Conservation (phyloP, 53 echinoderm and acorn worm species). For the Paelopatides confundens region DNA sequence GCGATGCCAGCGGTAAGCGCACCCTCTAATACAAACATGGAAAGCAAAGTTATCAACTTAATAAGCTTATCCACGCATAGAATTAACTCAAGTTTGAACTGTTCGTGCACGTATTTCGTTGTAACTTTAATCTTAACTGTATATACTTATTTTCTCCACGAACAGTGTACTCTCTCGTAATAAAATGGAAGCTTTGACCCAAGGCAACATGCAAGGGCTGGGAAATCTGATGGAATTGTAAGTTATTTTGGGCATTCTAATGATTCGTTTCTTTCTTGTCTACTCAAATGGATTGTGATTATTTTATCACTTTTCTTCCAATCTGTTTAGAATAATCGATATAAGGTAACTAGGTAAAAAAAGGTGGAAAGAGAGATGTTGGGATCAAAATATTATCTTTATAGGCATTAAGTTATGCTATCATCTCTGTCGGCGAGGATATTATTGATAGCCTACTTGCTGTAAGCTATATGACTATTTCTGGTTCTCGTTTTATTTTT, state of each 20-base stretch:
- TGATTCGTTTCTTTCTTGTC: neutral
- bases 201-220: conserved; percentile 54
- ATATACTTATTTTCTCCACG: neutral
- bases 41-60: neutral
- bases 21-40: neutral
- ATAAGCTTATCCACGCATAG: neutral
- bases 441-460: no score
- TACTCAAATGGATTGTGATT: neutral
- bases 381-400: no score
- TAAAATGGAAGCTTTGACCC: conserved; percentile 48
- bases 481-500: no score
- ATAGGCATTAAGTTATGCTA: no score
- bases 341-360: neutral
- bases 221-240: conserved; percentile 44
- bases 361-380: no score
- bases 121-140: neutral
- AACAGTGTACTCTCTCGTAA: conserved; percentile 66
- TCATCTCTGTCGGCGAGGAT: no score
- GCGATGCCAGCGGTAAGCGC: conserved; percentile 1
- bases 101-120: neutral
- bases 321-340: neutral
- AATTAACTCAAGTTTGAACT: neutral
- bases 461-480: no score
- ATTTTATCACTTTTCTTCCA: neutral
- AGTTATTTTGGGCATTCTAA: conserved; percentile 6